These are phyloP conservation scores for Ammodytes dubius DNA, from an alignment of 2,113 vertebrate genomes.

Conservation along the genomic window DNA sequence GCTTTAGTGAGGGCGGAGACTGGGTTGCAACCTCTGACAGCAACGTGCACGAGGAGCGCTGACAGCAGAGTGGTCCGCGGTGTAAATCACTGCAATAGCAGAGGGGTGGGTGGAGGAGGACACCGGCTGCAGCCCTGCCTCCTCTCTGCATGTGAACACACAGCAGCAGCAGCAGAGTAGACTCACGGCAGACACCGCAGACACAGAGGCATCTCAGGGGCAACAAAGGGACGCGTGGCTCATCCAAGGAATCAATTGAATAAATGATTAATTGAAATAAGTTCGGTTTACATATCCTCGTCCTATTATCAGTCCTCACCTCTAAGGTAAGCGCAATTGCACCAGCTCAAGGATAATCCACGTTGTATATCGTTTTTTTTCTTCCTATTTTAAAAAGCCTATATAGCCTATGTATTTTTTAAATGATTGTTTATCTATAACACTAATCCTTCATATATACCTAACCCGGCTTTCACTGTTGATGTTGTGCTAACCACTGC, in stretches of 20 bases:
- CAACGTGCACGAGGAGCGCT: slow-evolving; percentile 46
- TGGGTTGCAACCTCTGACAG: not conserved
- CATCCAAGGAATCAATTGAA: slow-evolving; percentile 49
- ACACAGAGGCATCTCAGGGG: slow-evolving; percentile 45
- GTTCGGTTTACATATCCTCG: slow-evolving; percentile 4
- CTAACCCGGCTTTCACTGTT: not conserved
- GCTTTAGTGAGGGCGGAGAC: not conserved
- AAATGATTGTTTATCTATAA: not conserved
- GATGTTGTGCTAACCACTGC: not conserved
- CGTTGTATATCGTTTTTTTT: not conserved
- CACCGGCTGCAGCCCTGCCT: slow-evolving; percentile 85
- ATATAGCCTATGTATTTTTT: not conserved
- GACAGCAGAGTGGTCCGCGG: slow-evolving; percentile 49
- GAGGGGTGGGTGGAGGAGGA: slow-evolving; percentile 72
- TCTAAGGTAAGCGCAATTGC: slow-evolving; percentile 70
- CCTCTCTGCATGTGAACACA: slow-evolving; percentile 63
- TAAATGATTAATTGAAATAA: slow-evolving; percentile 43
- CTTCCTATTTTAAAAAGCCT: not conserved
- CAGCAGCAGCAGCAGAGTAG: slow-evolving; percentile 18
- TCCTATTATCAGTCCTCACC: slow-evolving; percentile 48
- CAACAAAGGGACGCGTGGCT: slow-evolving; percentile 81
- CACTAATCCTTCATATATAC: not conserved
- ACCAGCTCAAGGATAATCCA: slow-evolving; percentile 2
- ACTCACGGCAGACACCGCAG: slow-evolving; percentile 53
- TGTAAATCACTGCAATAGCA: slow-evolving; percentile 76